Percentiles rank a stretch among this genome's conserved stretches.
Conservation (phyloP, 1,140 invertebrate genomes). For the Pachyrhynchus sulphureomaculatus region DNA sequence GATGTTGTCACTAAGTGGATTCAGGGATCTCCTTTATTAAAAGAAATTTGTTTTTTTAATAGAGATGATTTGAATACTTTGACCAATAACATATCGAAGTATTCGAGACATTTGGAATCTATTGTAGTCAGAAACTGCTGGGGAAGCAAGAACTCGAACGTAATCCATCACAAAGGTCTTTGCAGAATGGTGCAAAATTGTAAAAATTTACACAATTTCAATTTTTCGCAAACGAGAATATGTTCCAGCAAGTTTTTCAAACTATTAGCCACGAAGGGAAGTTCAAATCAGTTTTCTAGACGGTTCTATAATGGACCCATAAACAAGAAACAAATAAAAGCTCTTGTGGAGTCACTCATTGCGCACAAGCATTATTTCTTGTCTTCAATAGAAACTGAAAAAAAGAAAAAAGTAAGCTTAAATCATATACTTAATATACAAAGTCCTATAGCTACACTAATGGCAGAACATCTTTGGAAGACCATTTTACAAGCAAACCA, state of each 20-base stretch:
- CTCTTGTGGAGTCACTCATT: constrained; percentile 10
- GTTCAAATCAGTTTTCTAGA: not conserved
- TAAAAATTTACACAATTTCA: constrained; percentile 20
- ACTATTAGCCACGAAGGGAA: constrained; percentile 8
- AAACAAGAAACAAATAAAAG: constrained; percentile 22
- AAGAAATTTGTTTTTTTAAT: constrained; percentile 18
- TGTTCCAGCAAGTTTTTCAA: constrained; percentile 33
- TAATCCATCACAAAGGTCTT: constrained; percentile 17
- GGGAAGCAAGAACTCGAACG: constrained; percentile 8
- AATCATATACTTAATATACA: not conserved
- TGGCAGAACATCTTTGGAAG: not conserved
- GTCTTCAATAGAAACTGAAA: not conserved
- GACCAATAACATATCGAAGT: constrained; percentile 10
- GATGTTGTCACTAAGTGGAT: constrained; percentile 32
- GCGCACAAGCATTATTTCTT: not conserved
- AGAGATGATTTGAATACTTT: constrained; percentile 32
- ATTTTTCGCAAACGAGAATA: constrained; percentile 29
- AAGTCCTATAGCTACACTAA: not conserved
- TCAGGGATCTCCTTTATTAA: constrained; percentile 31
- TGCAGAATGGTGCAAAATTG: constrained; percentile 30
- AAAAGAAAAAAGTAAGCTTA: not conserved
- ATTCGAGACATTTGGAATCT: constrained; percentile 17
- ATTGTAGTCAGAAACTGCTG: constrained; percentile 32
- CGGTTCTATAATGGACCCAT: constrained; percentile 26
- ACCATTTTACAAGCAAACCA: not conserved